phyloP scores from a whole-genome alignment of 2,797 vertebrate species.

The Falco naumanni region DNA sequence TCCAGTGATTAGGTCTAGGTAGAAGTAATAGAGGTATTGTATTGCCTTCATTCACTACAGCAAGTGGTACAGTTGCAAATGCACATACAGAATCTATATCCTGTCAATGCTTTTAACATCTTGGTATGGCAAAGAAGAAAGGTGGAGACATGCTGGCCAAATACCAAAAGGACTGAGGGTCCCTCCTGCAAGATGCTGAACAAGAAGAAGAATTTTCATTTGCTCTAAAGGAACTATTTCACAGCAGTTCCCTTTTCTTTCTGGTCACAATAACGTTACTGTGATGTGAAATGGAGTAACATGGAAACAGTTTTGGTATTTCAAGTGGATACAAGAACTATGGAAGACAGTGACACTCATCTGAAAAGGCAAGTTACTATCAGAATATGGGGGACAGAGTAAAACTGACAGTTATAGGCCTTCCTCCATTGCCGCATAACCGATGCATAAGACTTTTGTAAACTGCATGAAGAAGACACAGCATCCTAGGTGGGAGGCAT shows the following conservation, averaged over 20 bases:
- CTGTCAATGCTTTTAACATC: background rate
- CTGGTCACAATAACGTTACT: background rate
- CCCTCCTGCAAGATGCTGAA: background rate
- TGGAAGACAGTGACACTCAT: background rate
- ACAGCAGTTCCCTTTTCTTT: background rate
- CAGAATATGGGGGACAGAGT: background rate
- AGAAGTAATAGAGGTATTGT: background rate
- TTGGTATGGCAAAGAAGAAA: background rate
- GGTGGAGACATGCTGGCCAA: background rate
- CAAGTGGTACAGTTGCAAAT: background rate
- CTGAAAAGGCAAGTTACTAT: background rate
- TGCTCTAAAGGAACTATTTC: background rate
- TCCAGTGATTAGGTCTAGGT: conserved; percentile 24
- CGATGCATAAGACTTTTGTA: background rate
- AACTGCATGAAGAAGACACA: background rate
- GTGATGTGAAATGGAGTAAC: background rate
- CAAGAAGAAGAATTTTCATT: background rate
- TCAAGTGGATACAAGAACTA: background rate
- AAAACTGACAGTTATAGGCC: background rate
- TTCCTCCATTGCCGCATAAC: background rate
- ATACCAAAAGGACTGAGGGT: background rate
- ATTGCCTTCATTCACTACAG: background rate
- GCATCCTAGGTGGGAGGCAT: background rate
- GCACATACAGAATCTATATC: background rate
- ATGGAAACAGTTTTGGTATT: background rate